phyloP scores from a whole-genome alignment of 2,797 vertebrate species.

The Lagocephalus sceleratus region DNA sequence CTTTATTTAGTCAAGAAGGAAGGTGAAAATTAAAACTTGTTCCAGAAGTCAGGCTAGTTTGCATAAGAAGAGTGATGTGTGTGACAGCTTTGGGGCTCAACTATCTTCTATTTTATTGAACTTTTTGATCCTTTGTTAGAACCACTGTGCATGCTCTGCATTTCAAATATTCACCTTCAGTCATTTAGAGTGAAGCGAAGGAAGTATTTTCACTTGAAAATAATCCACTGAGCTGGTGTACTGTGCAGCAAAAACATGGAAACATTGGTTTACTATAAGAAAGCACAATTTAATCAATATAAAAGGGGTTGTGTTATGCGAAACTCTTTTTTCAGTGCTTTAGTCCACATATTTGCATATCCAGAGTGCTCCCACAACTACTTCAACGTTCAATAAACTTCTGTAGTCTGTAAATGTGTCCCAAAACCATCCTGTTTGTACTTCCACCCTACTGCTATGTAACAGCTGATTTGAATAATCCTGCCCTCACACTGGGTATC shows the following conservation, averaged over 20 bases:
- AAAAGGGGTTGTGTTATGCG: no score
- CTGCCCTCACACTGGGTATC: no score
- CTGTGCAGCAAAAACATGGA: constrained; percentile 2
- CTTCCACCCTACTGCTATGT: no score
- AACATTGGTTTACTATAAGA: no score
- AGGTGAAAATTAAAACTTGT: constrained; percentile 60
- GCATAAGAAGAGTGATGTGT: constrained; percentile 27
- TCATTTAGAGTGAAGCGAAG: constrained; percentile 6
- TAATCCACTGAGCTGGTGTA: constrained; percentile 6
- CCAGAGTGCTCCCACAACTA: no score
- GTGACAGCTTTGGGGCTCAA: constrained; percentile 28
- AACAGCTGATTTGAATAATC: no score
- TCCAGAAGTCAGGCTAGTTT: constrained; percentile 31
- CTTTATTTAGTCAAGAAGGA: constrained; percentile 47
- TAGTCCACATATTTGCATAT: no score
- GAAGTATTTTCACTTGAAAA: neutral
- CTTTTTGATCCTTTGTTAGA: constrained; percentile 9
- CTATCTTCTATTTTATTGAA: constrained; percentile 12
- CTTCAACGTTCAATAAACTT: no score
- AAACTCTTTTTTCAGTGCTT: no score
- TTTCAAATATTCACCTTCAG: constrained; percentile 1
- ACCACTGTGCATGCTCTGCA: neutral
- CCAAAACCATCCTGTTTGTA: no score
- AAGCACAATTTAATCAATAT: no score
- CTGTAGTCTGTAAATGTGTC: no score